Conservation (phyloP, 2,797 vertebrate species). For the Sebastes trivittatus region DNA sequence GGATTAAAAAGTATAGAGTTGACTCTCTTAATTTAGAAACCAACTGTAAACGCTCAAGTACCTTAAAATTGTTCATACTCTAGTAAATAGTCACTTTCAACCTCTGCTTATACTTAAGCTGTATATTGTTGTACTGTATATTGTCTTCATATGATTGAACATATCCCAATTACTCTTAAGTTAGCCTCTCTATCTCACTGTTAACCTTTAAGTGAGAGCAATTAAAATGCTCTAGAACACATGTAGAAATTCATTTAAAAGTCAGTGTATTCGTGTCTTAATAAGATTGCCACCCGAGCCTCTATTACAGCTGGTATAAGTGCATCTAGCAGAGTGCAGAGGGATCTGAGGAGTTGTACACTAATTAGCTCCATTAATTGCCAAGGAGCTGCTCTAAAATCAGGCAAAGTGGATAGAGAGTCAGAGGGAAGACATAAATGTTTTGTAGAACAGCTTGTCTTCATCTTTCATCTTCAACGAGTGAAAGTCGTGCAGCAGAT, state of each 20-base stretch:
- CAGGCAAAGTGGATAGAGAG: conserved; percentile 13
- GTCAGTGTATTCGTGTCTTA: not conserved
- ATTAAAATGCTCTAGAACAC: conserved; percentile 12
- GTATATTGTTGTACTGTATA: not conserved
- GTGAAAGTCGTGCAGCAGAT: conserved; percentile 7
- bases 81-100: not conserved
- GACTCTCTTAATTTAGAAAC: not conserved
- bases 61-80: not conserved
- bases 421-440: conserved; percentile 20
- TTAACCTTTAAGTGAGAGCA: not conserved
- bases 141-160: not conserved
- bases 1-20: not conserved
- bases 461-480: conserved; percentile 35
- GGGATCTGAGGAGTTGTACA: conserved; percentile 28
- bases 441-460: conserved; percentile 13
- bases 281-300: conserved; percentile 1
- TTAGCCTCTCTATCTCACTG: not conserved
- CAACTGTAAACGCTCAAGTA: not conserved
- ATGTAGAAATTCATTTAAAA: not conserved
- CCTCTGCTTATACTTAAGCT: not conserved
- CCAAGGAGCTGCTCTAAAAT: conserved; percentile 43
- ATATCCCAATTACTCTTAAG: not conserved
- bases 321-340: conserved; percentile 22
- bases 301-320: not conserved
- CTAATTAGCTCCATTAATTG: conserved; percentile 70